Evolutionary conservation across 2,888 invertebrate species (phyloP), one percentile per base, ranked within the genome.

Genomic region (Xestia sexstrigata): DNA sequence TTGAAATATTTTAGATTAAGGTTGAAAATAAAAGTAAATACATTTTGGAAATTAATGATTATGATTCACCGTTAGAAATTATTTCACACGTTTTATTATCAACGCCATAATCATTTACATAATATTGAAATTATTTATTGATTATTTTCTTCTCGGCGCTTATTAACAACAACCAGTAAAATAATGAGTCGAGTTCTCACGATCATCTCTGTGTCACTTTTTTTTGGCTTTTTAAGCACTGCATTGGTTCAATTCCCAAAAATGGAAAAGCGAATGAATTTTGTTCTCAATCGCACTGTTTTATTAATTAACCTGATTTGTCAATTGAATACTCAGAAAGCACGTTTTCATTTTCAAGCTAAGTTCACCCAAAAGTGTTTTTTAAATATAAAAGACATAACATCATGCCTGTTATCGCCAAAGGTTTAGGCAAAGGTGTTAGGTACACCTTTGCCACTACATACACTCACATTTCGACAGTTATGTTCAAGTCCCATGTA

Each of bases 1-100:
- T 82, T 83, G 66, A 72, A 85, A 81, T 76, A 67, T 76, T 60
- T 26, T 77, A 47, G 39, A 76, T 58, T 55, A 60, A 20, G 45
- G n/a, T 67, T 35, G 35, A 66, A 62, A 58, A 39, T 73, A 62
- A 49, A 83, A 63, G 60, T 68, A 68, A 84, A 79, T 58, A 42
- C 17, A 35, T 49, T 73, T 70, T 73, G 45, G 26, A 39, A 63
- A 62, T 69, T 30, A 67, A 68, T 63, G 2, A 69, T n/a, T 55
- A 23, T 69, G 52, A 79, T 62, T 78, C 35, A 63, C 6, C 0
- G 52, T 39, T 63, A 55, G 26, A 17, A 26, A 65, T 65, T 17
- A 55, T 76, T 63, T 75, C 74, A 75, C 39, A 42, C 17, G 15
- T 42, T 75, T 45, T 76, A 75, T 42, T n/a, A 49, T 30, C 7